These are phyloP conservation scores for Drosophila kanapiae DNA, from an alignment of 1,140 invertebrate species.

Conservation along the genomic window DNA sequence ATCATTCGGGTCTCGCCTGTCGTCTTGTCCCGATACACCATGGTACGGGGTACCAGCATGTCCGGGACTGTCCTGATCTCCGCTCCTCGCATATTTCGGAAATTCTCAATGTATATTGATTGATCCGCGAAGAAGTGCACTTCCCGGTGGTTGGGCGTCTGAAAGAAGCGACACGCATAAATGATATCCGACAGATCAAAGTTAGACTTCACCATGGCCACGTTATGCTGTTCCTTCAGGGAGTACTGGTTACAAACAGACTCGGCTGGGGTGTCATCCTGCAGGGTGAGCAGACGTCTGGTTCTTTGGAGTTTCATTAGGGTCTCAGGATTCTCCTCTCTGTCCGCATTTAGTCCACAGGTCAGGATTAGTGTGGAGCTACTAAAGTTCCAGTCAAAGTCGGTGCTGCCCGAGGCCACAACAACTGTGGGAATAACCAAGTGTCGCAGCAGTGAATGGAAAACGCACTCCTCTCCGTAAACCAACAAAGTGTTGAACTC, in stretches of 20 bases:
- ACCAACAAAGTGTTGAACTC: slow-evolving; percentile 45
- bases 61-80: slow-evolving; percentile 33
- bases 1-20: slow-evolving; percentile 22
- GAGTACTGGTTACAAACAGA: slow-evolving; percentile 34
- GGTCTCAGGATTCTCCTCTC: slow-evolving; percentile 26
- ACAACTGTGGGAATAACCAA: slow-evolving; percentile 35
- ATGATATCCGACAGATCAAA: slow-evolving; percentile 13
- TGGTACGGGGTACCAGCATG: slow-evolving; percentile 44
- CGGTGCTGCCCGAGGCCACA: slow-evolving; percentile 28
- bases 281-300: slow-evolving; percentile 38
- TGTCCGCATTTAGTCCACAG: slow-evolving; percentile 35
- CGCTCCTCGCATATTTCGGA: slow-evolving; percentile 52
- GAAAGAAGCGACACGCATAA: slow-evolving; percentile 56
- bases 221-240: slow-evolving; percentile 56
- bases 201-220: slow-evolving; percentile 44
- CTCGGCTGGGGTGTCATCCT: background rate
- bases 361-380: slow-evolving; percentile 38
- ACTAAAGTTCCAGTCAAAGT: slow-evolving; percentile 44
- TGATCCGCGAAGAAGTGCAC: background rate
- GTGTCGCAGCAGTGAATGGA: slow-evolving; percentile 32
- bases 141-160: slow-evolving; percentile 23
- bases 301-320: slow-evolving; percentile 38
- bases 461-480: slow-evolving; percentile 50
- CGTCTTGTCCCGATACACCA: slow-evolving; percentile 30
- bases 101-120: slow-evolving; percentile 58